Conservation (phyloP, 1,140 invertebrate genomes). For the Drosophila equinoxialis region DNA sequence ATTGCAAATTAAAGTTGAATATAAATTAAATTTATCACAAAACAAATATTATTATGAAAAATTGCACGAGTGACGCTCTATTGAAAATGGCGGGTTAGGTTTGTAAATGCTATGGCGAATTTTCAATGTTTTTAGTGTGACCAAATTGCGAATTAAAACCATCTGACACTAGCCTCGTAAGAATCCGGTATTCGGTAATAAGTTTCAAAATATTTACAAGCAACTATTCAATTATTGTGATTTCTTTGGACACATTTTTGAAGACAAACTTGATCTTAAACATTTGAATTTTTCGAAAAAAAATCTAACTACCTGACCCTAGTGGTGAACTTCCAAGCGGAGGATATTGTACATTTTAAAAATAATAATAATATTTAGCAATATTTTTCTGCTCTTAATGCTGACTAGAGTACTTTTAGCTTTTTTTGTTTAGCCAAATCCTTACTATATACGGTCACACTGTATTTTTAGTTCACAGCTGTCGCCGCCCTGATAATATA, state of each 20-base stretch:
- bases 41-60: slow-evolving; percentile 16
- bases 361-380: too few species aligned
- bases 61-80: slow-evolving; percentile 36
- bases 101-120: slow-evolving; percentile 1
- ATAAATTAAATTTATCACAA: slow-evolving; percentile 26
- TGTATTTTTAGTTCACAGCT: slow-evolving; percentile 50
- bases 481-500: slow-evolving; percentile 40
- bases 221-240: not conserved
- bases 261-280: too few species aligned
- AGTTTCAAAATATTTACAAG: too few species aligned
- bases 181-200: not conserved
- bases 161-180: not conserved
- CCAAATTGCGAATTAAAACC: not conserved
- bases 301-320: too few species aligned
- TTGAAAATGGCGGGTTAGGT: slow-evolving; percentile 1
- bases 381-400: too few species aligned
- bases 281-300: too few species aligned
- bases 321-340: too few species aligned
- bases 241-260: not conserved
- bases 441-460: not conserved
- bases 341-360: too few species aligned
- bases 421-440: not conserved
- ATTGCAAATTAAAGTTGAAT: not conserved
- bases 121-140: not conserved
- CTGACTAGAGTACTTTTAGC: too few species aligned